Evolutionary conservation across 2,113 vertebrate genomes (phyloP), one percentile per base, ranked within the genome.

Genomic region (Cololabis saira): DNA sequence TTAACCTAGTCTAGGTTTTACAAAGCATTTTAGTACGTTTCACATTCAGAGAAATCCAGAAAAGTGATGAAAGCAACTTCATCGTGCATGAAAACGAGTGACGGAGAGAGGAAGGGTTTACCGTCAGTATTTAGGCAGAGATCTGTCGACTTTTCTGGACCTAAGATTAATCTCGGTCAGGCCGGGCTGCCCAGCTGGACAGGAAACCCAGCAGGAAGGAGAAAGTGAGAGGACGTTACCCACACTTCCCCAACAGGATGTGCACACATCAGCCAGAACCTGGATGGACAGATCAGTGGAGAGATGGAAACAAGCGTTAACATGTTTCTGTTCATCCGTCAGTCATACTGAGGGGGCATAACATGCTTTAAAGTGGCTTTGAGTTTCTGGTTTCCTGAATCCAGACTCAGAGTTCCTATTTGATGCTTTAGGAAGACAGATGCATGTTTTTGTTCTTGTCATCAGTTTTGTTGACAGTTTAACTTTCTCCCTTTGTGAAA

Each of bases 181-280:
- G 14, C 57, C 2, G 53, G 1, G 9, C n/a, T 13, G 56, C 50
- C 75, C 13, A 0, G 50, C 24, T 52, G 62, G 51, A 57, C 78
- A 82, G 84, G 84, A 88, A 82, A 67, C n/a, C 43, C 66, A 51
- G 74, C 89, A 92, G 94, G 95, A 96, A 93, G 78, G 12, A 62
- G 73, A 72, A 71, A 62, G 75, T 53, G 58, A 67, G 61, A 84
- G 54, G 66, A 63, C 83, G 83, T 61, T 13, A 47, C 37, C 69
- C 89, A 82, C 67, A 68, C 88, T 87, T 91, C 87, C 89, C 82
- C 17, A n/a, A 57, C 84, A 89, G 90, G 92, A 93, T 52, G 75
- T 68, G 67, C 59, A 56, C 42, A 27, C 64, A 72, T 57, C 45
- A 69, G 60, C 19, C 18, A 6, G 43, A 59, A 40, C 21, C 19